These are phyloP conservation scores for Trogon surrucura DNA, from an alignment of 2,113 vertebrate genomes.

Conservation along the genomic window DNA sequence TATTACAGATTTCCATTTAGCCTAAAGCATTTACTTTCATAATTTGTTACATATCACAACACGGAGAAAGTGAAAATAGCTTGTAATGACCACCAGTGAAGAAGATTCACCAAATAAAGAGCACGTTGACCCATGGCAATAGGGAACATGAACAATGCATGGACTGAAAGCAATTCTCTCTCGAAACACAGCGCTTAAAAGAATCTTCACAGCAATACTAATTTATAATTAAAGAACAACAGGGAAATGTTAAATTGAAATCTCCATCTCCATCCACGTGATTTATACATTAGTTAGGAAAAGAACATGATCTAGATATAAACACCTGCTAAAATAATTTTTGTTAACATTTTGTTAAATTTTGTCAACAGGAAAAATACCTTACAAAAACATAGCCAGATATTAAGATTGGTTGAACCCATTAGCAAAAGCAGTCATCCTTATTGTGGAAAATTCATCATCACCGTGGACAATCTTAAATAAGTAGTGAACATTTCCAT, in stretches of 20 bases:
- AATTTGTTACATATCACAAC: conserved; percentile 13
- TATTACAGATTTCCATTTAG: conserved; percentile 24
- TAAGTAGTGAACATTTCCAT: neutral
- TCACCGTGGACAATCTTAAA: neutral
- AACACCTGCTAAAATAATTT: neutral
- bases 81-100: conserved; percentile 1
- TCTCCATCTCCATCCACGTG: neutral
- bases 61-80: conserved; percentile 38
- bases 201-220: neutral
- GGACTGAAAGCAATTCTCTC: neutral
- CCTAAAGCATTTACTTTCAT: conserved; percentile 11
- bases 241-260: neutral
- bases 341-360: neutral
- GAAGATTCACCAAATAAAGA: neutral
- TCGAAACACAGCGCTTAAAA: neutral
- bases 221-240: neutral
- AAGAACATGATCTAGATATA: neutral
- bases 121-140: neutral
- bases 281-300: neutral
- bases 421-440: neutral
- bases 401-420: neutral
- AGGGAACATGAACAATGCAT: neutral
- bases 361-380: neutral
- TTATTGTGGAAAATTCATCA: neutral
- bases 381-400: neutral